Percentiles rank a stretch among this genome's conserved stretches.
Conservation (phyloP, 2,888 invertebrate genomes). For the Tipula unca region DNA sequence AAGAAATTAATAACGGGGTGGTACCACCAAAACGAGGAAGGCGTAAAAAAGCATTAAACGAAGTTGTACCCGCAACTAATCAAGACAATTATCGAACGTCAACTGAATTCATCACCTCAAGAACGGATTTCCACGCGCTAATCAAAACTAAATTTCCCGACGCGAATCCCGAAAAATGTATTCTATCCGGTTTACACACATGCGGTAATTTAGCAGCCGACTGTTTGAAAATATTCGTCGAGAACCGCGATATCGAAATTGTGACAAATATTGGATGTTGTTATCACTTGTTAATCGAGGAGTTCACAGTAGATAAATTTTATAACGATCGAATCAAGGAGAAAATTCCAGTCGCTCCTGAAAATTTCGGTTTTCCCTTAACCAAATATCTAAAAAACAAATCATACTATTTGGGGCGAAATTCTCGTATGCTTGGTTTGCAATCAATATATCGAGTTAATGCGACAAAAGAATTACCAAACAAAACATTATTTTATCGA, state of each 20-base stretch:
- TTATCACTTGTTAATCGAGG: constrained; percentile 70
- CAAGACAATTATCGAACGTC: constrained; percentile 52
- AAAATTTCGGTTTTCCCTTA: constrained; percentile 56
- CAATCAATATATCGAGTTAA: constrained; percentile 70
- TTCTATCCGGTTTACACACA: constrained; percentile 73
- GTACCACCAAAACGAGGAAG: constrained; percentile 33
- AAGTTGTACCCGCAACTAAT: constrained; percentile 20
- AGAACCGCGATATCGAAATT: constrained; percentile 46
- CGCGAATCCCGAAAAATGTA: constrained; percentile 38
- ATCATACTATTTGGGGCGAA: constrained; percentile 51
- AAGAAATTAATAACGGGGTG: constrained; percentile 41
- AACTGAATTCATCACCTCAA: constrained; percentile 50
- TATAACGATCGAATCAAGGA: constrained; percentile 32
- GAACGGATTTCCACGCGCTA: constrained; percentile 47
- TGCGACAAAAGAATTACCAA: constrained; percentile 48
- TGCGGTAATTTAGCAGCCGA: constrained; percentile 77
- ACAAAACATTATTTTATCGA: constrained; percentile 62
- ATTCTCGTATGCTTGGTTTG: constrained; percentile 77
- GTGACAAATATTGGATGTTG: constrained; percentile 84
- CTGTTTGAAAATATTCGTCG: constrained; percentile 58
- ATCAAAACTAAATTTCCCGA: constrained; percentile 45
- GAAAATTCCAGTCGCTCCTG: background rate
- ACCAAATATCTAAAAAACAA: constrained; percentile 49
- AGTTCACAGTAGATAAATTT: constrained; percentile 37
- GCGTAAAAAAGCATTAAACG: background rate